phyloP scores from a whole-genome alignment of 1,140 invertebrate species.

The Brachionus manjavacas region DNA sequence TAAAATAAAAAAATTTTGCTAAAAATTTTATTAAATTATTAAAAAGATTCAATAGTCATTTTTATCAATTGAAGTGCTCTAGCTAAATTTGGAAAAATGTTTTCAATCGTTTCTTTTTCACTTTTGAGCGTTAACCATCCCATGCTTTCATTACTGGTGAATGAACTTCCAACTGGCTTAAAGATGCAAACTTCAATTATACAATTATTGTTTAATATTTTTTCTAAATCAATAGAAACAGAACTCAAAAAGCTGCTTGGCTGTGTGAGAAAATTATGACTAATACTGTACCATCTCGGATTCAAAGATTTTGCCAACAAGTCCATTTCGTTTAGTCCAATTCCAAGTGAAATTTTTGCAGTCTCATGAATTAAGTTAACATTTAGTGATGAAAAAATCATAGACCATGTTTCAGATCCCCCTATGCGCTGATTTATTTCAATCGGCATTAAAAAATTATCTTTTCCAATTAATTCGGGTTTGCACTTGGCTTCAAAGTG shows the following conservation, averaged over 20 bases:
- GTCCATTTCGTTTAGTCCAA: not conserved
- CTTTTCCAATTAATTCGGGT: not conserved
- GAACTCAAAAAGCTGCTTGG: not conserved
- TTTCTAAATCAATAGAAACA: not conserved
- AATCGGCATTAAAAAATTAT: constrained; percentile 30
- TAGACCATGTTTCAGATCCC: constrained; percentile 25
- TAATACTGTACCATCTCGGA: not conserved
- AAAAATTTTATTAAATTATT: not conserved
- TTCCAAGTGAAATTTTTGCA: not conserved
- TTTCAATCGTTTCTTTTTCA: not conserved
- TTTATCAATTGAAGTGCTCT: not conserved
- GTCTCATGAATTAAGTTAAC: constrained; percentile 5
- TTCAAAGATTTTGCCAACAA: not conserved
- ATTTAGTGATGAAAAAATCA: not conserved
- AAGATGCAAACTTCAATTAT: not conserved
- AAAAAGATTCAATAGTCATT: not conserved
- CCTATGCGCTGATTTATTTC: constrained; percentile 25
- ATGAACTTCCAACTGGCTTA: not conserved
- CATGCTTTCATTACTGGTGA: not conserved
- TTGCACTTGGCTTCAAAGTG: constrained; percentile 25
- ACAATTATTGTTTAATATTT: not conserved
- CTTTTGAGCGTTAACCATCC: not conserved
- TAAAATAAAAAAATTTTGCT: not conserved
- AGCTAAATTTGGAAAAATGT: not conserved
- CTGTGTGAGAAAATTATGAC: not conserved